Conservation (phyloP, 2,797 vertebrate species). For the Anomalospiza imberbis region DNA sequence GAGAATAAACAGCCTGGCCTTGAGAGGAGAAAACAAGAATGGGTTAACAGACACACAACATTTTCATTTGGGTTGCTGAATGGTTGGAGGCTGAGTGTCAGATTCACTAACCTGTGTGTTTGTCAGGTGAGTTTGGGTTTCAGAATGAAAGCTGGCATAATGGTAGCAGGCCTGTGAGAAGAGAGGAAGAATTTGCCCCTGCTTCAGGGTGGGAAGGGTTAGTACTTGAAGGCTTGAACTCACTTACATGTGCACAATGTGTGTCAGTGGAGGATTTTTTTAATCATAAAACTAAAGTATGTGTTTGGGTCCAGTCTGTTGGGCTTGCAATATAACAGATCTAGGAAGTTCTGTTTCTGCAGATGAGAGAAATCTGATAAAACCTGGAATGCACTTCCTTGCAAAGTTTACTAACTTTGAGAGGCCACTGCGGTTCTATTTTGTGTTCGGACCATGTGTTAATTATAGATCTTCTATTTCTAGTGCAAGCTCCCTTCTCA, state of each 20-base stretch:
- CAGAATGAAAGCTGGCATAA: neutral
- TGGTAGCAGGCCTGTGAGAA: neutral
- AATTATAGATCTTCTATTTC: constrained; percentile 32
- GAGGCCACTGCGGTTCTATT: neutral
- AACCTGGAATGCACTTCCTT: constrained; percentile 7
- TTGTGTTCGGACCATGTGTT: neutral
- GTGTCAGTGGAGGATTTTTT: neutral
- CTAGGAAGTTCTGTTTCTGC: neutral
- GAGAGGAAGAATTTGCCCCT: neutral
- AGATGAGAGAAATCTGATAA: constrained; percentile 24
- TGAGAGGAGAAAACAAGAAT: neutral
- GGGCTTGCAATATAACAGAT: neutral
- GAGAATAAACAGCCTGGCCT: neutral
- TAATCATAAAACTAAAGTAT: neutral
- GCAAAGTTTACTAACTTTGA: neutral
- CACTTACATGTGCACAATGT: neutral
- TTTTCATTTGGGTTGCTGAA: neutral
- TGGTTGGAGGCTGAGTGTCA: neutral
- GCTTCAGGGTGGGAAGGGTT: neutral
- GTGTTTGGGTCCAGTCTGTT: neutral
- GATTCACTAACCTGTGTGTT: neutral
- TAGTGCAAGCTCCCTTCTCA: neutral
- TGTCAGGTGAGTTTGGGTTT: constrained; percentile 3
- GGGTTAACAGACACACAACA: neutral
- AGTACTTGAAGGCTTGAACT: neutral